These are phyloP conservation scores for Diaperis boleti DNA, from an alignment of 2,888 invertebrate species.

Conservation along the genomic window DNA sequence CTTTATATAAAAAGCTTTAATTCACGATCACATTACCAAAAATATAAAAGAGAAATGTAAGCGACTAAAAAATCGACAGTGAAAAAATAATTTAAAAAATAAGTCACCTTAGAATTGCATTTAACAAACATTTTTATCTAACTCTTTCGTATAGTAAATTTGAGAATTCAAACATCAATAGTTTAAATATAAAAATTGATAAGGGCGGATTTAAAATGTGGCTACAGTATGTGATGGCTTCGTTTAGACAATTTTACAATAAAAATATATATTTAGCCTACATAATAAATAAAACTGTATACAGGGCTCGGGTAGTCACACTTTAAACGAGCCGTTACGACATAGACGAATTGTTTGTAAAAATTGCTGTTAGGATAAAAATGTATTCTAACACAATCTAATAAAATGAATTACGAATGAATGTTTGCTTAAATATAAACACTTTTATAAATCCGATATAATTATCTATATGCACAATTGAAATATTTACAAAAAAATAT, in stretches of 20 bases:
- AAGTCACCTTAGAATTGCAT: constrained; percentile 50
- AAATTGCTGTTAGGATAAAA: constrained; percentile 57
- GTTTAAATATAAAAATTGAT: constrained; percentile 57
- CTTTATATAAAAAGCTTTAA: constrained; percentile 65
- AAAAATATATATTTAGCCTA: constrained; percentile 44
- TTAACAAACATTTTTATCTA: constrained; percentile 49
- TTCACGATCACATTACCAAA: constrained; percentile 66
- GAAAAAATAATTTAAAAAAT: constrained; percentile 52
- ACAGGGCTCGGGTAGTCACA: constrained; percentile 45
- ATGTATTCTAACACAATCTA: constrained; percentile 61
- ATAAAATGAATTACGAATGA: constrained; percentile 58
- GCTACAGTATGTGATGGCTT: constrained; percentile 38
- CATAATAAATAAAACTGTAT: constrained; percentile 9
- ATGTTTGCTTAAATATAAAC: constrained; percentile 63
- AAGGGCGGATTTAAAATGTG: constrained; percentile 51
- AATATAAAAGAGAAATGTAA: constrained; percentile 57
- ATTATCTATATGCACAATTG: constrained; percentile 67
- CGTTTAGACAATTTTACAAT: constrained; percentile 46
- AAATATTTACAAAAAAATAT: constrained; percentile 65
- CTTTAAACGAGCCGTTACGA: constrained; percentile 55
- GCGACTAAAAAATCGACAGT: constrained; percentile 55
- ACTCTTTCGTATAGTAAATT: constrained; percentile 54
- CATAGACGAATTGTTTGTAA: constrained; percentile 56
- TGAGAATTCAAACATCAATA: constrained; percentile 60
- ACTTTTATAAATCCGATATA: constrained; percentile 65